These are phyloP conservation scores for Tragelaphus eurycerus DNA, from an alignment of 2,797 vertebrate genomes.

Conservation along the genomic window DNA sequence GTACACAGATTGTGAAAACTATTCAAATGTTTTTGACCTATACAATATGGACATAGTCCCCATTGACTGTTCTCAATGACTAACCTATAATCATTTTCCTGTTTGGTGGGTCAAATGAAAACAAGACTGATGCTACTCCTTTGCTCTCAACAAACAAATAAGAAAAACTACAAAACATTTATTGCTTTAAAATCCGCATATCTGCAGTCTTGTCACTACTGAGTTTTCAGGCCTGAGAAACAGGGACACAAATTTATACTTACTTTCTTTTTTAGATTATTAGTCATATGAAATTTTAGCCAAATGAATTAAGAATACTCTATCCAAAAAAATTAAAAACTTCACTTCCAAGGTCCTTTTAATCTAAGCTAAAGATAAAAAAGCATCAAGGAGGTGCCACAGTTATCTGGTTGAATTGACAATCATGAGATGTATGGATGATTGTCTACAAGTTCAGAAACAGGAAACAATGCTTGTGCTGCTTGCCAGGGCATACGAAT, in stretches of 20 bases:
- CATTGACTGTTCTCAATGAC: background rate
- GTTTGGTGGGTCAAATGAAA: background rate
- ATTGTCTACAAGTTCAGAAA: slow-evolving; percentile 44
- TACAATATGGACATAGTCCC: no score
- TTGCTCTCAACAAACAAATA: background rate
- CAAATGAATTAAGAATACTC: background rate
- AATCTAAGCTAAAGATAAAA: background rate
- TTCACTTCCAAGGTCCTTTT: background rate
- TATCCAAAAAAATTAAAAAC: background rate
- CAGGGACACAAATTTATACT: background rate
- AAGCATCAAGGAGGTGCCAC: background rate
- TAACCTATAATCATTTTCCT: background rate
- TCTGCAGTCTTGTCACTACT: background rate
- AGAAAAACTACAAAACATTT: background rate
- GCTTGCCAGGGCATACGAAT: background rate
- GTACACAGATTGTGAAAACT: background rate
- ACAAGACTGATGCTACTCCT: background rate
- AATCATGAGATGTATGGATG: background rate
- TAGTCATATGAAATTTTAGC: background rate
- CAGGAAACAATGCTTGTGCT: slow-evolving; percentile 46
- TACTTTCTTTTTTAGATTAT: background rate
- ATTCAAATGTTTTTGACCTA: background rate
- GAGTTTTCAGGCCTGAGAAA: background rate
- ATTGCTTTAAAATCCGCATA: background rate
- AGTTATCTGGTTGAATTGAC: background rate